Evolutionary conservation across 2,888 invertebrate species (phyloP), one percentile per base, ranked within the genome.

Genomic region (Lithophane leautieri): DNA sequence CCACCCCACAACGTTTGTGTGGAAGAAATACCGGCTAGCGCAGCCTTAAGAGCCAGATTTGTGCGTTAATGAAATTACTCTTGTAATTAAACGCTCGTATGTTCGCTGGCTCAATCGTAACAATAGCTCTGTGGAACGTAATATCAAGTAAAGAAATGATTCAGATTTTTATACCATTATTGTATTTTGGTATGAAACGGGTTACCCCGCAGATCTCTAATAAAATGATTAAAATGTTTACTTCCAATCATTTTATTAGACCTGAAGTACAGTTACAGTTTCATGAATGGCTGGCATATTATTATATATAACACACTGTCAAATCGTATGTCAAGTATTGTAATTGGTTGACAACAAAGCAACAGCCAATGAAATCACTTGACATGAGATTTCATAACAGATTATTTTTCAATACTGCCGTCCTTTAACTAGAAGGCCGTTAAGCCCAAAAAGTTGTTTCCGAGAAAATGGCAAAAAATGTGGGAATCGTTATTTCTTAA

Each of bases 121-220:
- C 19, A 70, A 70, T 75, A 42, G 54, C 22, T 80, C 16, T 34
- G 40, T 44, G 16, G 19, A 50, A 25, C 1, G 70, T 76, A 80
- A 19, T n/a, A 25, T 71, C 42, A 54, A 63, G 60, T n/a, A 34
- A 34, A 69, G 54, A 76, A 77, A 63, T 56, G 28, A 25, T 58
- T 52, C 4, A 8, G 14, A n/a, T 63, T 60, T 62, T 28, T 4
- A n/a, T 40, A 16, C 40, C 14, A 28, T 22, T 60, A 34, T 34
- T 12, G 1, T 16, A 52, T 22, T 12, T 40, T 61, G 14, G 14
- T 44, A 34, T 58, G 34, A 52, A 52, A 54, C 12, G n/a, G 54
- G 54, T n/a, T 47, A 47, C 1, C 6, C 7, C 16, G 7, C 52
- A 52, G 1, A 54, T 22, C 22, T 52, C 9, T 22, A 52, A 9